These are phyloP conservation scores for Drosophila austrosaltans DNA, from an alignment of 2,888 invertebrate species.

Conservation along the genomic window DNA sequence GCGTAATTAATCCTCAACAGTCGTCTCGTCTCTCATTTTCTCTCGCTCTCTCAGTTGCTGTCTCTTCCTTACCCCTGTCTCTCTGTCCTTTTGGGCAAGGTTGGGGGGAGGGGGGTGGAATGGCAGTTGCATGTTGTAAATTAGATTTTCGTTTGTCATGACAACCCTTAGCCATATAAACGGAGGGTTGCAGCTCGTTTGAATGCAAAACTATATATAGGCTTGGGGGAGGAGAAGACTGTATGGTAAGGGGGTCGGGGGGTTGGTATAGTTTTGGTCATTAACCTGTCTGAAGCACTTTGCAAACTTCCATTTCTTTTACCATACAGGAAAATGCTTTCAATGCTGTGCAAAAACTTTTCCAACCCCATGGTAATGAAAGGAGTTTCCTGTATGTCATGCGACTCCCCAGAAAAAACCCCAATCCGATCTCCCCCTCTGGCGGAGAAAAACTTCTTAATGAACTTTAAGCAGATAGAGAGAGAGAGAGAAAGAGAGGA, in stretches of 20 bases:
- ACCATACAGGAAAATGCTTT: slow-evolving; percentile 69
- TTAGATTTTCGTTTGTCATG: slow-evolving; percentile 77
- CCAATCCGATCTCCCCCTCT: not conserved
- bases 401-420: slow-evolving; percentile 38
- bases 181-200: slow-evolving; percentile 57
- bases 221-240: not conserved
- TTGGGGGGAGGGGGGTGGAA: not conserved
- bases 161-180: slow-evolving; percentile 57
- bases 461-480: slow-evolving; percentile 59
- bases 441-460: slow-evolving; percentile 66
- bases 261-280: slow-evolving; percentile 58
- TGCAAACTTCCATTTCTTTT: slow-evolving; percentile 53
- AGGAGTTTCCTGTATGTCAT: slow-evolving; percentile 63
- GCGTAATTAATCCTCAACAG: slow-evolving; percentile 71
- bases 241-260: not conserved
- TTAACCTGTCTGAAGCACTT: slow-evolving; percentile 78
- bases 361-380: slow-evolving; percentile 57
- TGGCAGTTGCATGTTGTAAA: slow-evolving; percentile 74
- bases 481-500: not conserved
- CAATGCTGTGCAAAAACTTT: slow-evolving; percentile 43
- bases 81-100: not conserved
- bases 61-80: not conserved
- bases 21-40: slow-evolving; percentile 28
- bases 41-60: not conserved
- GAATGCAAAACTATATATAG: slow-evolving; percentile 69